Evolutionary conservation across 1,140 invertebrate species (phyloP).

Genomic region (Drosophila suzukii): DNA sequence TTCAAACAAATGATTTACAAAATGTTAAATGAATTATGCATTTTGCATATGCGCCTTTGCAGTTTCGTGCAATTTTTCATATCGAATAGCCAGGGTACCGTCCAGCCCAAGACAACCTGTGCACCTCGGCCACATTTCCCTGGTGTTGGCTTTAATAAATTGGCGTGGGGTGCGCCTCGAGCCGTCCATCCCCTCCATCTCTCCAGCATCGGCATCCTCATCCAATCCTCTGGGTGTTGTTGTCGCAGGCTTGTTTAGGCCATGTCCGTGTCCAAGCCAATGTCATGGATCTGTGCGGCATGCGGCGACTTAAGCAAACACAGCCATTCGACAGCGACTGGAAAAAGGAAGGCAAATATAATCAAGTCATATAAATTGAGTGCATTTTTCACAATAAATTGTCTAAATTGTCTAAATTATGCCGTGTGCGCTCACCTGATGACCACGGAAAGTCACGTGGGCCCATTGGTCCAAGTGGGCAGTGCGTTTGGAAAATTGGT

Average conservation of each 20-base stretch:
- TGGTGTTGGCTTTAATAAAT: conserved; percentile 83
- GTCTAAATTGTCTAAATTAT: conserved; percentile 81
- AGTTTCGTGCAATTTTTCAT: conserved; percentile 74
- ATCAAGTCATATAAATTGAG: conserved; percentile 83
- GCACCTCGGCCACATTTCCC: conserved; percentile 24
- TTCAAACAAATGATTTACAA: conserved; percentile 84
- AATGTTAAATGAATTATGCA: conserved; percentile 84
- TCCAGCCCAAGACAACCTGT: conserved; percentile 25
- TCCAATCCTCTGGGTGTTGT: conserved; percentile 42
- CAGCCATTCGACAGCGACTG: conserved; percentile 39
- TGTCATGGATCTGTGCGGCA: conserved; percentile 50
- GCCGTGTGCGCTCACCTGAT: conserved; percentile 45
- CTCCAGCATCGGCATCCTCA: conserved; percentile 17
- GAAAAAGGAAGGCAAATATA: conserved; percentile 64
- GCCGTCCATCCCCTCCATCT: conserved; percentile 24
- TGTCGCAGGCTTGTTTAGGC: conserved; percentile 55
- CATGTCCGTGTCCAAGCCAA: conserved; percentile 55
- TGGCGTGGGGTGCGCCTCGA: conserved; percentile 76
- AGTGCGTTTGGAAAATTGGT: conserved; percentile 40
- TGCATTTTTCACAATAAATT: conserved; percentile 82
- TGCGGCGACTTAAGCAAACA: conserved; percentile 71
- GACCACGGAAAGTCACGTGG: conserved; percentile 22
- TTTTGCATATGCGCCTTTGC: conserved; percentile 76
- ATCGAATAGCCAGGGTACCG: conserved; percentile 28
- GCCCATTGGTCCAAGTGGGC: conserved; percentile 19